A percentile compares a stretch with the other conserved stretches of the same genome.
Evolutionary conservation across 2,888 invertebrate species (phyloP).

Genomic region (Omphaloscelis lunosa): DNA sequence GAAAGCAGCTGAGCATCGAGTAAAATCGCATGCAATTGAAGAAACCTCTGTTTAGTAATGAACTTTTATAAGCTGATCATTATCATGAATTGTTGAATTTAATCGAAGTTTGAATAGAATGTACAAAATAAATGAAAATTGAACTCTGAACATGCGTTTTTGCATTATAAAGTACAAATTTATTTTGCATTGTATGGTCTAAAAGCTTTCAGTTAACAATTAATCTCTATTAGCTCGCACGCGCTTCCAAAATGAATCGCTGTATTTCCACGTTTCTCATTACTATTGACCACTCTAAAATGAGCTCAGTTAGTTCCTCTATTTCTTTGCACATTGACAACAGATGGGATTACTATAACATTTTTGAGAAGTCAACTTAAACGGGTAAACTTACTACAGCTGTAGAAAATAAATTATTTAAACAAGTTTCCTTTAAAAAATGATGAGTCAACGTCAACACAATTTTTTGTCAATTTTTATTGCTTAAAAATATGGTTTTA

Average conservation of each 20-base stretch:
- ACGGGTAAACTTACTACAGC: constrained; percentile 10
- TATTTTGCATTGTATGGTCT: neutral
- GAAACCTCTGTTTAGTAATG: neutral
- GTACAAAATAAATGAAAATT: neutral
- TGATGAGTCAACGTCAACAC: neutral
- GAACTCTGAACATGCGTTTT: too few relatives aligned
- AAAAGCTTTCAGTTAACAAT: neutral
- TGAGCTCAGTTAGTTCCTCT: constrained; percentile 5
- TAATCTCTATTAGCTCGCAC: neutral
- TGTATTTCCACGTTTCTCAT: constrained; percentile 43
- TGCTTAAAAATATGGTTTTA: neutral
- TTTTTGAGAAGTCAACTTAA: neutral
- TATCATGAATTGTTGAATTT: neutral
- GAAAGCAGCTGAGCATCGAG: neutral
- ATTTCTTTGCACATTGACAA: constrained; percentile 2
- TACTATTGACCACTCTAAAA: constrained; percentile 36
- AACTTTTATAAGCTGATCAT: too few relatives aligned
- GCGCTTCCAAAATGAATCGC: constrained; percentile 2
- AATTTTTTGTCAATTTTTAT: neutral
- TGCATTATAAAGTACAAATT: neutral
- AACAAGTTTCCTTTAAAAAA: constrained; percentile 13
- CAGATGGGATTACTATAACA: constrained; percentile 10
- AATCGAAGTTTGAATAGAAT: neutral
- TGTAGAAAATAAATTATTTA: constrained; percentile 34
- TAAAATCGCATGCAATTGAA: neutral